phyloP scores from a whole-genome alignment of 2,113 vertebrate genomes.

The Chrysochloris asiatica region DNA sequence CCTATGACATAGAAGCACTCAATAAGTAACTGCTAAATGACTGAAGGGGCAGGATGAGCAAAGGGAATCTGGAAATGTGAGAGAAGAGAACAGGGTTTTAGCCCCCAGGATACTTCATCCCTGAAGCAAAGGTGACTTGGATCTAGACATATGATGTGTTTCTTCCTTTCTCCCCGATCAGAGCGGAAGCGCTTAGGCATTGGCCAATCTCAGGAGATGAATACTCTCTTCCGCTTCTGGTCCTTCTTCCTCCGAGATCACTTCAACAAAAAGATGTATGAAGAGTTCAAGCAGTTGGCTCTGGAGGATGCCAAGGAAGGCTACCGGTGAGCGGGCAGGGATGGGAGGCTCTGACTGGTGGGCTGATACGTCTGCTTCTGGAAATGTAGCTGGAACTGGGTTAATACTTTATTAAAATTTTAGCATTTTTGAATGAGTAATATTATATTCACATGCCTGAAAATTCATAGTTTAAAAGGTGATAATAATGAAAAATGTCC shows the following conservation, averaged over 20 bases:
- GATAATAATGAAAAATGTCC: background rate
- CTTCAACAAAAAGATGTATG: conserved; percentile 99
- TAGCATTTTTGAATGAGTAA: no score
- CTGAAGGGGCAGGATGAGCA: background rate
- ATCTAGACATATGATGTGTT: background rate
- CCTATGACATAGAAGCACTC: background rate
- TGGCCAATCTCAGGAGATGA: conserved; percentile 99
- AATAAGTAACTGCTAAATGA: background rate
- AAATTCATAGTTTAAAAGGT: background rate
- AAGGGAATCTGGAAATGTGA: background rate
- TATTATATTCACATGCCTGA: background rate
- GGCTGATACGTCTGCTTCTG: background rate
- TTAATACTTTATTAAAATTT: no score
- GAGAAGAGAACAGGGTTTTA: background rate
- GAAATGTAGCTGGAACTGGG: background rate
- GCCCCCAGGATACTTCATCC: background rate
- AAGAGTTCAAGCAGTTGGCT: conserved; percentile 96
- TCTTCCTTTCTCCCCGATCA: conserved; percentile 68
- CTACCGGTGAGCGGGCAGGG: conserved; percentile 89
- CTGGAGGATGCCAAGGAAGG: conserved; percentile 97
- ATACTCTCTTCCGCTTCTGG: conserved; percentile 99
- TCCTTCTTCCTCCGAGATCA: conserved; percentile 99
- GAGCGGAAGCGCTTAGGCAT: conserved; percentile 98
- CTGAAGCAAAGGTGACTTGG: background rate
- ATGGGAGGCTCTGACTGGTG: accelerated